Percentiles rank a stretch among this genome's conserved stretches.
phyloP scores from a whole-genome alignment of 2,113 vertebrate genomes.

The Planiliza haematocheilus region DNA sequence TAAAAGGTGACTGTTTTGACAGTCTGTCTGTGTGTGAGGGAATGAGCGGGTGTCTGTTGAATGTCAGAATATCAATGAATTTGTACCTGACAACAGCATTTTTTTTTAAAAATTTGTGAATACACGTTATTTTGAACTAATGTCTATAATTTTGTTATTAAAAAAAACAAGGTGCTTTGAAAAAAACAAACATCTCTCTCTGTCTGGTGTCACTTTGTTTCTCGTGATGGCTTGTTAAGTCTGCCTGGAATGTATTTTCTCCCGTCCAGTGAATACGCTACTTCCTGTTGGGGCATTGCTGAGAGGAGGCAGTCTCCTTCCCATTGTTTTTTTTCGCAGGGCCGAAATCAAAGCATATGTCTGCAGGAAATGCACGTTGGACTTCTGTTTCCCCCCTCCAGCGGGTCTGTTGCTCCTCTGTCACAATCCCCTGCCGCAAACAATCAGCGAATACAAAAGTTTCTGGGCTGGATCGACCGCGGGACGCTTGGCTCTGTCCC shows the following conservation, averaged over 20 bases:
- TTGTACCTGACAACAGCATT: slow-evolving; percentile 40
- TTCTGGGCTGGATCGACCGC: slow-evolving; percentile 43
- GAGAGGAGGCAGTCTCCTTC: slow-evolving; percentile 57
- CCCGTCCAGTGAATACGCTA: slow-evolving; percentile 65
- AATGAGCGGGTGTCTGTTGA: slow-evolving; percentile 19
- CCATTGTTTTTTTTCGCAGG: slow-evolving; percentile 79
- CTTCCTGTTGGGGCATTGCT: slow-evolving; percentile 76
- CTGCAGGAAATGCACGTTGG: slow-evolving; percentile 79
- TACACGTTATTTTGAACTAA: slow-evolving; percentile 50
- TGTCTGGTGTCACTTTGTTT: slow-evolving; percentile 52
- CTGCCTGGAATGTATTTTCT: slow-evolving; percentile 75
- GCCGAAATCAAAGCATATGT: slow-evolving; percentile 78
- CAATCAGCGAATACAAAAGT: slow-evolving; percentile 50
- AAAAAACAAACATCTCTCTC: slow-evolving; percentile 18
- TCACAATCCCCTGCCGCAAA: slow-evolving; percentile 26
- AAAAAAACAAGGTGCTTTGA: slow-evolving; percentile 60
- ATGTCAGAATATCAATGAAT: slow-evolving; percentile 37
- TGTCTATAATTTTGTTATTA: slow-evolving; percentile 76
- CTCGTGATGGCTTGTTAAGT: slow-evolving; percentile 26
- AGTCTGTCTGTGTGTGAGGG: slow-evolving; percentile 46
- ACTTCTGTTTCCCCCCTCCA: slow-evolving; percentile 66
- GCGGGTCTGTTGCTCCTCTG: slow-evolving; percentile 55
- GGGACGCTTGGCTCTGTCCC: slow-evolving; percentile 31
- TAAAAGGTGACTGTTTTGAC: slow-evolving; percentile 80
- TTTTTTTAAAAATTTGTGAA: slow-evolving; percentile 60